Conservation (phyloP, 2,113 vertebrate species). For the cattle (Bos taurus) region DNA sequence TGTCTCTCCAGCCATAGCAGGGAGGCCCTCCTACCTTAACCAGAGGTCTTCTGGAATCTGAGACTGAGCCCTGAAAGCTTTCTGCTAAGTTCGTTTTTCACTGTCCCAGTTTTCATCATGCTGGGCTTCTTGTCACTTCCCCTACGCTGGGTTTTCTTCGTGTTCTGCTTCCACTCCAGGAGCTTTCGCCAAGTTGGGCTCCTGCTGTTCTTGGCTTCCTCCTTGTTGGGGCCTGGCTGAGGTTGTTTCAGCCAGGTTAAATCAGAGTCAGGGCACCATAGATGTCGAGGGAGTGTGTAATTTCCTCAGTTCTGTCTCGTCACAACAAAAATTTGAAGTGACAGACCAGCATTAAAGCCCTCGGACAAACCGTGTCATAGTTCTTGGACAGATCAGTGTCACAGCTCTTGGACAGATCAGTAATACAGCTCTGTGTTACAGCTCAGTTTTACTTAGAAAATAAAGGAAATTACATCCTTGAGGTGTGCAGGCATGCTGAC, state of each 20-base stretch:
- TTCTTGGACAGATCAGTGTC: neutral
- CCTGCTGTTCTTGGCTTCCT: neutral
- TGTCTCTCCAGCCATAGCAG: neutral
- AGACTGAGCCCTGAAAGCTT: neutral
- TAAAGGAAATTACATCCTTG: neutral
- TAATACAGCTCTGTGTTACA: neutral
- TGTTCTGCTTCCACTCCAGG: neutral
- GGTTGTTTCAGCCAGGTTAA: neutral
- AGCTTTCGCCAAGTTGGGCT: fast-evolving
- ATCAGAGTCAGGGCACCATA: fast-evolving
- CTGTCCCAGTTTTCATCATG: neutral
- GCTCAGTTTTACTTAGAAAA: neutral
- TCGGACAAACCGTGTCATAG: neutral
- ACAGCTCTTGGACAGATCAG: neutral
- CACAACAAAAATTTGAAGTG: neutral
- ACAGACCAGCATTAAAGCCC: neutral
- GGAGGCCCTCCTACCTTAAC: neutral
- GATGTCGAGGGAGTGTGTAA: neutral
- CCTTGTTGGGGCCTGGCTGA: fast-evolving
- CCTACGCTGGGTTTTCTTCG: neutral
- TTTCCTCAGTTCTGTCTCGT: neutral
- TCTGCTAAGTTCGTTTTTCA: neutral
- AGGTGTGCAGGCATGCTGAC: neutral
- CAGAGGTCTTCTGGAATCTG: neutral
- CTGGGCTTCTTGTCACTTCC: neutral